These are phyloP conservation scores for Chloroceryle amazona DNA, from an alignment of 2,797 vertebrate species.

Conservation along the genomic window DNA sequence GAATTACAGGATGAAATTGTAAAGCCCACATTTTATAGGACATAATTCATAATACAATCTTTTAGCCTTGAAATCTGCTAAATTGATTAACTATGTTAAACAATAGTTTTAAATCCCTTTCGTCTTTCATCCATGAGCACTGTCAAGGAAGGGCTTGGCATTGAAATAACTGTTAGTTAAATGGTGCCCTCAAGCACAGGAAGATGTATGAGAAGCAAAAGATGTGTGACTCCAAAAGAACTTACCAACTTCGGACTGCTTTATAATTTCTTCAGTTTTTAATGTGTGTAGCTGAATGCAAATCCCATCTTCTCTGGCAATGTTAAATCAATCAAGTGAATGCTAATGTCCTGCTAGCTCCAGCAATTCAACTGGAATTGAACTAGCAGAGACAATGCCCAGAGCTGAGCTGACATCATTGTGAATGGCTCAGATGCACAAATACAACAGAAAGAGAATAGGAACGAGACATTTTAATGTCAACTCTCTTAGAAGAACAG, in stretches of 20 bases:
- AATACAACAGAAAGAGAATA: conserved; percentile 29
- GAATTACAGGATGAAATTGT: not conserved
- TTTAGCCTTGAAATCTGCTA: not conserved
- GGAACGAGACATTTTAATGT: conserved; percentile 16
- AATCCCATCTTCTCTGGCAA: conserved; percentile 54
- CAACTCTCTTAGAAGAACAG: not conserved
- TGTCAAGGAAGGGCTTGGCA: conserved; percentile 90
- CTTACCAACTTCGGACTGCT: conserved; percentile 30
- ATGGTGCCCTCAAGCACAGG: conserved; percentile 90
- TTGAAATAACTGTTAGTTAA: conserved; percentile 90
- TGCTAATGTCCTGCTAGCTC: conserved; percentile 67
- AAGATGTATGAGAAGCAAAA: conserved; percentile 86
- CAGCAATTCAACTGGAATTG: conserved; percentile 59
- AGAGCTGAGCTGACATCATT: conserved; percentile 32
- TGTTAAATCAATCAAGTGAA: conserved; percentile 74
- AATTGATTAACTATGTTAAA: not conserved
- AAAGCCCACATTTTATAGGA: not conserved
- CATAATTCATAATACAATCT: not conserved
- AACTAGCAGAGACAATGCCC: conserved; percentile 39
- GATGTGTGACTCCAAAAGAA: conserved; percentile 28
- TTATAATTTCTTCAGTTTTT: conserved; percentile 70
- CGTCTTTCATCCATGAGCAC: conserved; percentile 78
- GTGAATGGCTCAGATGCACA: not conserved
- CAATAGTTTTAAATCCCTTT: not conserved
- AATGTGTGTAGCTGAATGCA: conserved; percentile 48